Conservation (phyloP, 2,888 invertebrate genomes). For the Drosophila bunnanda region DNA sequence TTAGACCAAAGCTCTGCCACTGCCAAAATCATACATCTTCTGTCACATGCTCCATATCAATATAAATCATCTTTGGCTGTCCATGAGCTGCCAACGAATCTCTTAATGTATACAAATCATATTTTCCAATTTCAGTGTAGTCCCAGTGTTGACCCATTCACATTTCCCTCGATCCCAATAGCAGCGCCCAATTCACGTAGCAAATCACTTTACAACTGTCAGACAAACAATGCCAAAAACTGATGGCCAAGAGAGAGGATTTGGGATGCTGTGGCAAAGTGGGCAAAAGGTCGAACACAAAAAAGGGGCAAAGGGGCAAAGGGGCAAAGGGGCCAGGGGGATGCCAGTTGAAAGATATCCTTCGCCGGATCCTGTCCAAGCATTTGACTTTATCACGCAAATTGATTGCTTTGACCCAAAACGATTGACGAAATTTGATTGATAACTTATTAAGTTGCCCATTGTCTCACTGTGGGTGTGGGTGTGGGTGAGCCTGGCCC, state of each 20-base stretch:
- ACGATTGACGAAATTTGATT: constrained; percentile 78
- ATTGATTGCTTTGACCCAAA: constrained; percentile 57
- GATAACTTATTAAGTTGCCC: constrained; percentile 76
- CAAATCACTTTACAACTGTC: constrained; percentile 80
- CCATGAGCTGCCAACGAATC: constrained; percentile 31
- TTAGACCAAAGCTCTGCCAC: constrained; percentile 14
- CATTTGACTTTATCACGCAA: constrained; percentile 56
- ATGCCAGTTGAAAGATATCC: constrained; percentile 33
- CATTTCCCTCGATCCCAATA: constrained; percentile 23
- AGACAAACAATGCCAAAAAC: constrained; percentile 62
- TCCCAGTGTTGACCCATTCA: neutral
- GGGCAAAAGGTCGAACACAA: neutral
- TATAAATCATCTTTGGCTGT: constrained; percentile 43
- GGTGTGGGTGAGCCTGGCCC: constrained; percentile 25
- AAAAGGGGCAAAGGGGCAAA: neutral
- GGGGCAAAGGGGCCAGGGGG: neutral
- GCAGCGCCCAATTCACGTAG: constrained; percentile 59
- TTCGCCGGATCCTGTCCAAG: constrained; percentile 37
- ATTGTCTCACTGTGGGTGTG: constrained; percentile 40
- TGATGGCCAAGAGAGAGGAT: constrained; percentile 22
- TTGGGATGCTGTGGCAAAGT: neutral
- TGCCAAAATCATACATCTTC: constrained; percentile 27
- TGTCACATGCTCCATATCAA: constrained; percentile 42
- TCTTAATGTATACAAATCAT: constrained; percentile 69
- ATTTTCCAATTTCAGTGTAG: constrained; percentile 56